Conservation (phyloP, 2,888 invertebrate species). For the Byasa hedistus region DNA sequence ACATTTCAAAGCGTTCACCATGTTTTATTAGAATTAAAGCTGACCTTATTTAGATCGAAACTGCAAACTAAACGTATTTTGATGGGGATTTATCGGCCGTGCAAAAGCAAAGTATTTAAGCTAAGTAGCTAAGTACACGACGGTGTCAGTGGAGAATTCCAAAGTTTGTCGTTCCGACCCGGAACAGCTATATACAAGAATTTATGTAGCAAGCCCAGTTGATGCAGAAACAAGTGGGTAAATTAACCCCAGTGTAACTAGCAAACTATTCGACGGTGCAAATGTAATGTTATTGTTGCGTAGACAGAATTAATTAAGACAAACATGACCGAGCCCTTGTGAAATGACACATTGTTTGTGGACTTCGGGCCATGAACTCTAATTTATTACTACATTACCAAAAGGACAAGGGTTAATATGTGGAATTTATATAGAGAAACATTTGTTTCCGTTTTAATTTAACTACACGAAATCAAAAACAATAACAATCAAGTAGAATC, state of each 20-base stretch:
- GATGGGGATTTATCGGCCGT: slow-evolving; percentile 17
- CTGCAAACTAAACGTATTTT: slow-evolving; percentile 19
- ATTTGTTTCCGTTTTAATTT: background rate
- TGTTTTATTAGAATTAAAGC: slow-evolving; percentile 10
- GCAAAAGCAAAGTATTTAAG: slow-evolving; percentile 25
- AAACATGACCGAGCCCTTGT: slow-evolving; percentile 27
- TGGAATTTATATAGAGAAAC: background rate
- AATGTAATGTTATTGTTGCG: slow-evolving; percentile 34
- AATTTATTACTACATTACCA: slow-evolving; percentile 13
- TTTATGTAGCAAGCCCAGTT: slow-evolving; percentile 16
- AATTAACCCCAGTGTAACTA: slow-evolving; percentile 26
- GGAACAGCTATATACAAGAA: slow-evolving; percentile 14
- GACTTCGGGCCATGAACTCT: slow-evolving; percentile 4
- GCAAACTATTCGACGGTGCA: slow-evolving; percentile 27
- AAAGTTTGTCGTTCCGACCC: slow-evolving; percentile 14
- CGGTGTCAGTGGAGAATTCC: slow-evolving; percentile 21
- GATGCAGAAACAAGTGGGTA: slow-evolving; percentile 28
- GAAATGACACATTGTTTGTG: slow-evolving; percentile 19
- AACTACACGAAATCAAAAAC: too few species aligned
- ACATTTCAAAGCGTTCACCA: background rate
- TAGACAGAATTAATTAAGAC: slow-evolving; percentile 35
- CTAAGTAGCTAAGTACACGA: slow-evolving; percentile 13
- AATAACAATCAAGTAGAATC: background rate
- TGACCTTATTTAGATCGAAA: slow-evolving; percentile 11
- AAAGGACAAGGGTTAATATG: background rate